Percentiles rank a stretch among this genome's conserved stretches.
These are phyloP conservation scores for Philhelius pedissequus DNA, from an alignment of 2,888 invertebrate genomes.

Conservation along the genomic window DNA sequence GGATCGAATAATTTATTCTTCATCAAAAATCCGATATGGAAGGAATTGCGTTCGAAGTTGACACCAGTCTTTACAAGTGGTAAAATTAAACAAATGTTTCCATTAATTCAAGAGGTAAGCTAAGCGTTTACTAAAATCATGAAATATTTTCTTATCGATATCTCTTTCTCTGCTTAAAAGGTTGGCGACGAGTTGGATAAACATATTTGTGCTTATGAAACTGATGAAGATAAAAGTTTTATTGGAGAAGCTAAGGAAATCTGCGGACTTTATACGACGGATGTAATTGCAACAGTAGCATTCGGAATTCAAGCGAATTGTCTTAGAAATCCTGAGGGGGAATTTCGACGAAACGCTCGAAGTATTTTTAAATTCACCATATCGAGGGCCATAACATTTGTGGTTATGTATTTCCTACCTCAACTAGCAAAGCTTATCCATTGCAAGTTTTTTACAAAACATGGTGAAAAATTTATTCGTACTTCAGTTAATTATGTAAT, in stretches of 20 bases:
- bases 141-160: background rate
- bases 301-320: conserved; percentile 71
- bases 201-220: conserved; percentile 3
- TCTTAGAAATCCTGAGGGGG: conserved; percentile 70
- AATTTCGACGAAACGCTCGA: conserved; percentile 70
- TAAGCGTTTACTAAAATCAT: background rate
- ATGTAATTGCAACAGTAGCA: conserved; percentile 72
- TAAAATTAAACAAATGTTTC: conserved; percentile 76
- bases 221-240: background rate
- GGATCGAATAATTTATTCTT: conserved; percentile 79
- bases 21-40: conserved; percentile 79
- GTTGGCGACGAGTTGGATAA: conserved; percentile 70
- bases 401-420: conserved; percentile 70
- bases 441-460: conserved; percentile 69
- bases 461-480: conserved; percentile 73
- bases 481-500: conserved; percentile 75
- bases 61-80: conserved; percentile 79
- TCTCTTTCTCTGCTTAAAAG: conserved; percentile 36
- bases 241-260: conserved; percentile 69
- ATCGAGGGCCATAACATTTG: conserved; percentile 66
- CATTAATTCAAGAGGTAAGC: conserved; percentile 73
- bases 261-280: conserved; percentile 69
- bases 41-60: conserved; percentile 78
- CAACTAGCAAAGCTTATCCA: conserved; percentile 50
- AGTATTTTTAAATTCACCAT: conserved; percentile 65